Evolutionary conservation across 2,888 invertebrate genomes (phyloP).

Genomic region (Malthinus flaveolus): DNA sequence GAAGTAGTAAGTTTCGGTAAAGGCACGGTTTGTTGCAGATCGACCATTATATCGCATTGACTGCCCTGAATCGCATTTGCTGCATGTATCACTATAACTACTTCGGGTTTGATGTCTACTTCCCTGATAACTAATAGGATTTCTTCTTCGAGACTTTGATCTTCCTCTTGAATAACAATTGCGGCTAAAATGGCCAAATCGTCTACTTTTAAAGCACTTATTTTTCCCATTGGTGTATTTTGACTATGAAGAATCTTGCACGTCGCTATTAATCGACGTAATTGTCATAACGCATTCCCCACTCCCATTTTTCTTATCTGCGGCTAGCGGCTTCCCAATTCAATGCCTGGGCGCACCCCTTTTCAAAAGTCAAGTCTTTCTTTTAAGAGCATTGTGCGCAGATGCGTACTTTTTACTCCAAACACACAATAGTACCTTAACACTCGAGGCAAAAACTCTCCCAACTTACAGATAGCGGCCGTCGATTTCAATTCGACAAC

Average conservation of each 20-base stretch:
- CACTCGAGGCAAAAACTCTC: neutral
- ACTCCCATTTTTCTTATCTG: conserved; percentile 1
- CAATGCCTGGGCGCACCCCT: neutral
- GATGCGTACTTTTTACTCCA: neutral
- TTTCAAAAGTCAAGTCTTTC: conserved; percentile 2
- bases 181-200: too few species aligned
- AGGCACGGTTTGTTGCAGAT: conserved; percentile 19
- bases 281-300: neutral
- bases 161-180: neutral
- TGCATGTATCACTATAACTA: neutral
- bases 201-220: neutral
- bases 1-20: conserved; percentile 30
- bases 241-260: too few species aligned
- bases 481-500: neutral
- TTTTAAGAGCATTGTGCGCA: neutral
- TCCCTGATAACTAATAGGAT: too few species aligned
- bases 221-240: too few species aligned
- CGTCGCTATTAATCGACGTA: too few species aligned
- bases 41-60: too few species aligned
- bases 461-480: neutral
- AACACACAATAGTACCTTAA: neutral
- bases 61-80: too few species aligned
- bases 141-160: too few species aligned
- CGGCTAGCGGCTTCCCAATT: conserved; percentile 1
- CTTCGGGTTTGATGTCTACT: neutral